Conservation (phyloP, 2,113 vertebrate genomes). For the Cyanoderma ruficeps region DNA sequence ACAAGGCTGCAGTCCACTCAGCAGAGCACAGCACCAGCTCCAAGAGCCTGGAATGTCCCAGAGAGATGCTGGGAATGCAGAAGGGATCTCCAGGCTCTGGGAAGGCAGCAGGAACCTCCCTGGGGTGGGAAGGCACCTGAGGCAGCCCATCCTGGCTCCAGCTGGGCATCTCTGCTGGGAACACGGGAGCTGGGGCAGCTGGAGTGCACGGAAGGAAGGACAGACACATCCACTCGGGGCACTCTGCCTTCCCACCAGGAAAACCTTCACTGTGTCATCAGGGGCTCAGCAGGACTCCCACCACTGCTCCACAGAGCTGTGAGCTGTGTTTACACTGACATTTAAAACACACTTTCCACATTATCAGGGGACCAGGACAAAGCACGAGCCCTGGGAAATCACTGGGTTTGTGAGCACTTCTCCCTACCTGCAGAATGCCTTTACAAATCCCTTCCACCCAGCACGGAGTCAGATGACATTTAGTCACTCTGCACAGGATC, state of each 20-base stretch:
- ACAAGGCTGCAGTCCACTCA: not conserved
- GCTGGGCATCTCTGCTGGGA: accelerated
- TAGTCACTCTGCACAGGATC: conserved; percentile 11
- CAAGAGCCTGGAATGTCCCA: not conserved
- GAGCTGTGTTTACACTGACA: not conserved
- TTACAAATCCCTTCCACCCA: not conserved
- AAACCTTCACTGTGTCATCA: not conserved
- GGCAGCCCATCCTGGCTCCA: not conserved
- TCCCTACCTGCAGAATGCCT: not conserved
- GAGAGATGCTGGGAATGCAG: not conserved
- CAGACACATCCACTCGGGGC: not conserved
- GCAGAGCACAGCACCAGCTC: not conserved
- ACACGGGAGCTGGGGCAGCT: not conserved
- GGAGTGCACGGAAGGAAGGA: accelerated
- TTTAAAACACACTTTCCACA: not conserved
- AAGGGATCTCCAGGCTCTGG: accelerated
- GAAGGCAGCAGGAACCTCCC: not conserved
- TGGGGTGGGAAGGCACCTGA: not conserved
- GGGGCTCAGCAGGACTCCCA: not conserved
- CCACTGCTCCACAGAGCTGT: not conserved
- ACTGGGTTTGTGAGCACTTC: not conserved
- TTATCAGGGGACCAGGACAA: not conserved
- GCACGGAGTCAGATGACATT: not conserved
- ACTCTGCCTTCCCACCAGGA: not conserved
- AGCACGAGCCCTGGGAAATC: not conserved